A percentile compares a stretch with the other conserved stretches of the same genome.
phyloP scores from a whole-genome alignment of 2,797 vertebrate species.

The Melopsittacus undulatus region DNA sequence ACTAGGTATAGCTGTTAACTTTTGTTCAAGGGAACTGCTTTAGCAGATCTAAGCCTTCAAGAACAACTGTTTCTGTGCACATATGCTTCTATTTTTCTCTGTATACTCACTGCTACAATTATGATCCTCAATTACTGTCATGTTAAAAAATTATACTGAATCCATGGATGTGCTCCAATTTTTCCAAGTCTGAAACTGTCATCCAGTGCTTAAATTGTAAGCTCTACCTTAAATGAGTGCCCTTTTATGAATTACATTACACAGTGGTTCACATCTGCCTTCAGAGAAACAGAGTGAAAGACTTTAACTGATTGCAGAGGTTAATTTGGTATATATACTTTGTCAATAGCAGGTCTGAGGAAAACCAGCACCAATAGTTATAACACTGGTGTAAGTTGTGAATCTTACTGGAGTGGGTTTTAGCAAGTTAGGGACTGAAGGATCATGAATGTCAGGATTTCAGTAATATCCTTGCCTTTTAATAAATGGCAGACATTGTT shows the following conservation, averaged over 20 bases:
- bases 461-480: constrained; percentile 68
- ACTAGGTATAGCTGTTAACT: neutral
- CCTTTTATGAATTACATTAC: neutral
- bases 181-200: neutral
- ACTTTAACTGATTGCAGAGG: constrained; percentile 36
- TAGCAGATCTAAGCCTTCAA: constrained; percentile 19
- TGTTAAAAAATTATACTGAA: constrained; percentile 6
- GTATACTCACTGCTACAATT: neutral
- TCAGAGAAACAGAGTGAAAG: constrained; percentile 7
- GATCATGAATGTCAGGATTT: constrained; percentile 71
- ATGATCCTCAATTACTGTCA: neutral
- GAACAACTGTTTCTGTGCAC: constrained; percentile 3
- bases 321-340: constrained; percentile 55
- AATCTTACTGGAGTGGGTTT: constrained; percentile 70
- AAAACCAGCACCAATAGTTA: constrained; percentile 69
- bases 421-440: constrained; percentile 69
- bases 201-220: neutral
- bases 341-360: constrained; percentile 63
- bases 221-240: neutral
- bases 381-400: constrained; percentile 61
- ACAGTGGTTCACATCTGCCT: neutral
- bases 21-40: constrained; percentile 1
- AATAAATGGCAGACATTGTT: constrained; percentile 69
- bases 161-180: neutral
- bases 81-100: constrained; percentile 37